These are phyloP conservation scores for Palloptera scutellata DNA, from an alignment of 2,888 invertebrate genomes.

Conservation along the genomic window DNA sequence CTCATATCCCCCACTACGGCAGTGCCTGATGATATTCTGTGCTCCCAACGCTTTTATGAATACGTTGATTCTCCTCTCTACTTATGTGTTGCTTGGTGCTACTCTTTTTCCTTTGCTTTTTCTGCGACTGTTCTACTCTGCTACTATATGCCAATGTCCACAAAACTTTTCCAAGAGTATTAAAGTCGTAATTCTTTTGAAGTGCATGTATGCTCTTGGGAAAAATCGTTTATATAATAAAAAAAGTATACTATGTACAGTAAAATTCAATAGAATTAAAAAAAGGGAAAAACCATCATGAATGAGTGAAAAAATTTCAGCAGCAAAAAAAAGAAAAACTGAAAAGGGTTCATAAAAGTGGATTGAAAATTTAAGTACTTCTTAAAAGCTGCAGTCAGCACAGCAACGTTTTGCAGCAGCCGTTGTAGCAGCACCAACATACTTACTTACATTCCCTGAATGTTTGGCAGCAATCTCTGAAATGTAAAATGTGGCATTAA, in stretches of 20 bases:
- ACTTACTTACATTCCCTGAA: too few relatives aligned
- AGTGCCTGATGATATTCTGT: not conserved
- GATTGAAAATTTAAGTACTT: slow-evolving; percentile 15
- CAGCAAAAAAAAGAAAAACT: not conserved
- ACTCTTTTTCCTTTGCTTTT: not conserved
- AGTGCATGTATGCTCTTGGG: slow-evolving; percentile 20
- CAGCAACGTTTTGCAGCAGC: too few relatives aligned
- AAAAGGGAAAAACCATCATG: not conserved
- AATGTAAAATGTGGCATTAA: too few relatives aligned
- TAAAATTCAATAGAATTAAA: not conserved
- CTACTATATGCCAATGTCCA: slow-evolving; percentile 7
- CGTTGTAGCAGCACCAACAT: too few relatives aligned
- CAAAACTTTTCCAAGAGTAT: slow-evolving; percentile 23
- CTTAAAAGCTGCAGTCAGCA: not conserved
- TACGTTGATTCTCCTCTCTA: too few relatives aligned
- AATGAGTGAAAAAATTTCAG: not conserved
- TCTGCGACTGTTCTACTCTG: not conserved
- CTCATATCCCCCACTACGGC: not conserved
- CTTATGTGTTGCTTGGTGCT: not conserved
- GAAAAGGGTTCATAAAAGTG: slow-evolving; percentile 5
- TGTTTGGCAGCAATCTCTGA: too few relatives aligned
- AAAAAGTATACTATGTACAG: not conserved
- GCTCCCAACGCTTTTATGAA: not conserved
- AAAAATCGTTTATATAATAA: not conserved
- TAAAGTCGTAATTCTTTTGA: slow-evolving; percentile 22